phyloP scores from a whole-genome alignment of 1,140 invertebrate genomes.

The Drosophila kurseongensis region DNA sequence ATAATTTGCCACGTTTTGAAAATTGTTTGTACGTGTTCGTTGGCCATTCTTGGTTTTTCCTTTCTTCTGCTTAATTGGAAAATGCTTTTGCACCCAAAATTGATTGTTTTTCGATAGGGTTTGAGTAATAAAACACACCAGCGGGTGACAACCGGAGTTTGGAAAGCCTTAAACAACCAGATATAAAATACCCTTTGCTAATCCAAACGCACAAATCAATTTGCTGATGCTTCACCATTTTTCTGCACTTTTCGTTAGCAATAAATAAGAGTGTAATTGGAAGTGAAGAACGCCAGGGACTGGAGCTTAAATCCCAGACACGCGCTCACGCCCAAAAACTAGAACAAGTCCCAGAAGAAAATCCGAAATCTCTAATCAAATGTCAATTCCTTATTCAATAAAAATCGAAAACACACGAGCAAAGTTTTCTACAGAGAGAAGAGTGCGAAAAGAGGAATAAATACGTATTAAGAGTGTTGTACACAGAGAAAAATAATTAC shows the following conservation, averaged over 20 bases:
- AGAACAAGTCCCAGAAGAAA: constrained; percentile 32
- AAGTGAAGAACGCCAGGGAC: constrained; percentile 72
- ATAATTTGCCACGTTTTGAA: constrained; percentile 61
- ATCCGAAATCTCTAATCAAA: constrained; percentile 76
- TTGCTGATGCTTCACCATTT: constrained; percentile 27
- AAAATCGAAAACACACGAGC: constrained; percentile 58
- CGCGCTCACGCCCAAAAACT: constrained; percentile 29
- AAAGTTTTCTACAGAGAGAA: constrained; percentile 16
- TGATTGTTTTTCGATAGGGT: constrained; percentile 51
- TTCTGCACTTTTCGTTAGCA: constrained; percentile 56
- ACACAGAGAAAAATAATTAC: not conserved
- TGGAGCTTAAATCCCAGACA: constrained; percentile 29
- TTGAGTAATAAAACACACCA: constrained; percentile 75
- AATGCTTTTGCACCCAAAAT: constrained; percentile 43
- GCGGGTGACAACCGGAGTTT: constrained; percentile 36
- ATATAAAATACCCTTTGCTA: constrained; percentile 9
- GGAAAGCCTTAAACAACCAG: not conserved
- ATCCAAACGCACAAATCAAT: constrained; percentile 74
- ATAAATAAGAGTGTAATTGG: constrained; percentile 79
- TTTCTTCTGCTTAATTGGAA: constrained; percentile 63
- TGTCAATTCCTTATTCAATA: constrained; percentile 81
- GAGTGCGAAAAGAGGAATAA: constrained; percentile 25
- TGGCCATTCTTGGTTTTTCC: constrained; percentile 31
- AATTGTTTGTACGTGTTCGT: constrained; percentile 72
- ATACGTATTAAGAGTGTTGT: constrained; percentile 8